Evolutionary conservation across 2,888 invertebrate species (phyloP), one percentile per base, ranked within the genome.

Genomic region (Eretmocerus hayati): DNA sequence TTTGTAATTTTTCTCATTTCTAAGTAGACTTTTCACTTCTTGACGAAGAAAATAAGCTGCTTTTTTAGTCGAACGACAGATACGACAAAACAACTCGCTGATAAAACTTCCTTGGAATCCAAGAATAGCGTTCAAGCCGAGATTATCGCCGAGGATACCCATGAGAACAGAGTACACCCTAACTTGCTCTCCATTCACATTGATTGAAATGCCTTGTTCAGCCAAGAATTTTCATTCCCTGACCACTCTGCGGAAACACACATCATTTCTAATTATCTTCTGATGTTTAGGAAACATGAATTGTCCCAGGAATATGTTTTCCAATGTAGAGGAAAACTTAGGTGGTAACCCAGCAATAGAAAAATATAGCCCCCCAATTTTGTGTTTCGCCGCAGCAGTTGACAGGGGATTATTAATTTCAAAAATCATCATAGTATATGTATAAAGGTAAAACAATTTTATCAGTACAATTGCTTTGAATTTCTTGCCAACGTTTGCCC

Each of bases 391-490:
- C n/a, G 47, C 40, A 16, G 51, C 32, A 32, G 41, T 38, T 9
- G 46, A 48, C 38, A 53, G 36, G 13, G 38, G 22, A 43, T 52
- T 42, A 31, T 38, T 39, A 16, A 42, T 16, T n/a, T n/a, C 46
- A 39, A 33, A 48, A 48, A 37, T 53, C 53, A 42, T 49, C 49
- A 16, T 49, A 23, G 39, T 43, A 53, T 13, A 49, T 19, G 3
- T 40, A 31, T 23, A 49, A 40, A 4, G 46, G 42, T 18, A 54
- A 36, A 9, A 54, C 46, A 41, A 42, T 51, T 39, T 52, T 50
- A 5, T 39, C 18, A n/a, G 23, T 26, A 42, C 37, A 53, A 11
- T 47, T n/a, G 8, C 30, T 21, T 11, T 31, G 21, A 16, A 52
- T 42, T 6, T 37, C 11, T 33, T 30, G 11, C 52, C 46, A 48